These are phyloP conservation scores for Corvus hawaiiensis DNA, from an alignment of 2,113 vertebrate species.

Conservation along the genomic window DNA sequence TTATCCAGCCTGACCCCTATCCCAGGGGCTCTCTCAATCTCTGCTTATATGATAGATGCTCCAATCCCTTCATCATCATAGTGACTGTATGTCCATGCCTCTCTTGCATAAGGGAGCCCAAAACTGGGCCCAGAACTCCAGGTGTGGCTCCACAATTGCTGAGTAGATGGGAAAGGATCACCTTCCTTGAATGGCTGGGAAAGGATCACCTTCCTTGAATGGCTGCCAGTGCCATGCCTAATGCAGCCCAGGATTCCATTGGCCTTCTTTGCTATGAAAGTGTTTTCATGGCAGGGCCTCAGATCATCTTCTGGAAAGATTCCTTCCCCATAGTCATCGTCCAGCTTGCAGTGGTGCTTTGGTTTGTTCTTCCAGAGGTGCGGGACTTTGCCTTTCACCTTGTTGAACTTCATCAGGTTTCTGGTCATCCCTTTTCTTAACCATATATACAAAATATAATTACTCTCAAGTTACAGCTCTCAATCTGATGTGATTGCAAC, in stretches of 20 bases:
- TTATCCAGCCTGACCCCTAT: background rate
- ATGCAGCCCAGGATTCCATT: background rate
- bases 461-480: background rate
- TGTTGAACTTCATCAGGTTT: background rate
- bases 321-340: background rate
- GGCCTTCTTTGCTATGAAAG: background rate
- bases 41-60: background rate
- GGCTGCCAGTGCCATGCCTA: background rate
- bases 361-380: background rate
- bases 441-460: background rate
- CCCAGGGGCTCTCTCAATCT: background rate
- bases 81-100: background rate
- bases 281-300: background rate
- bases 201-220: background rate
- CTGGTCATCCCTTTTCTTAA: background rate
- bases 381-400: background rate
- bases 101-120: no score
- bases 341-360: background rate
- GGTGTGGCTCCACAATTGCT: background rate
- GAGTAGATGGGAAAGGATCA: background rate
- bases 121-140: background rate
- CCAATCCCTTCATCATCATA: background rate
- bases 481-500: background rate
- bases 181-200: background rate
- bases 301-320: background rate